A percentile compares a stretch with the other conserved stretches of the same genome.
Conservation (phyloP, 2,797 vertebrate genomes). For the Lepidocolaptes lacrymiger region DNA sequence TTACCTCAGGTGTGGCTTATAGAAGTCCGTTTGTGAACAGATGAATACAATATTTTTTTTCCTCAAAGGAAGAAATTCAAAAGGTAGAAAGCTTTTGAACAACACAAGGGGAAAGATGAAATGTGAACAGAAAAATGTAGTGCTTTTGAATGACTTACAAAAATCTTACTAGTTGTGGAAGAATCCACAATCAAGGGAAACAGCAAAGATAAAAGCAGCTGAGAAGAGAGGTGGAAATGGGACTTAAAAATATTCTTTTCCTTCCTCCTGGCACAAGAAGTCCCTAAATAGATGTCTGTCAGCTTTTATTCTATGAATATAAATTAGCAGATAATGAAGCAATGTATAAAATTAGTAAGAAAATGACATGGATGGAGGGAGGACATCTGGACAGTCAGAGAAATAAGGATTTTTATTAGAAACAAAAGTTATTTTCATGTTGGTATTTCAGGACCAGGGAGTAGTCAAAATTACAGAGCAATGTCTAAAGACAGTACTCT, state of each 20-base stretch:
- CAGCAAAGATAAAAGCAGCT: slow-evolving; percentile 12
- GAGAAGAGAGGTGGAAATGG: background rate
- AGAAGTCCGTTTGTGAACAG: background rate
- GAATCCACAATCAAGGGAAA: background rate
- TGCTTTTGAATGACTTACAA: background rate
- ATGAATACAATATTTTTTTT: background rate
- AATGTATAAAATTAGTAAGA: slow-evolving; percentile 27
- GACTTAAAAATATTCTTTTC: background rate
- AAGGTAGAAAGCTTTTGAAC: slow-evolving; percentile 32
- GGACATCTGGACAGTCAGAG: background rate
- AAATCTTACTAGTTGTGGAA: background rate
- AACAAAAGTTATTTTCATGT: background rate
- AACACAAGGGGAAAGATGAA: slow-evolving; percentile 2
- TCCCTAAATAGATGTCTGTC: slow-evolving; percentile 33
- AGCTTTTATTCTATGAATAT: slow-evolving; percentile 46
- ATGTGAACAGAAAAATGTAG: background rate
- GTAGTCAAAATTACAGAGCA: background rate
- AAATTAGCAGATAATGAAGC: slow-evolving; percentile 53
- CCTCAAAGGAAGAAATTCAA: slow-evolving; percentile 9
- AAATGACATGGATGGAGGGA: background rate
- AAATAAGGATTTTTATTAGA: background rate
- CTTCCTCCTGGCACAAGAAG: background rate
- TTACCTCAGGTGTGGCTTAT: background rate
- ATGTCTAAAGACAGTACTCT: background rate
- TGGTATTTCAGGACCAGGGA: background rate